Evolutionary conservation across 2,113 vertebrate species (phyloP).

Genomic region (Vulpes ferrilata): DNA sequence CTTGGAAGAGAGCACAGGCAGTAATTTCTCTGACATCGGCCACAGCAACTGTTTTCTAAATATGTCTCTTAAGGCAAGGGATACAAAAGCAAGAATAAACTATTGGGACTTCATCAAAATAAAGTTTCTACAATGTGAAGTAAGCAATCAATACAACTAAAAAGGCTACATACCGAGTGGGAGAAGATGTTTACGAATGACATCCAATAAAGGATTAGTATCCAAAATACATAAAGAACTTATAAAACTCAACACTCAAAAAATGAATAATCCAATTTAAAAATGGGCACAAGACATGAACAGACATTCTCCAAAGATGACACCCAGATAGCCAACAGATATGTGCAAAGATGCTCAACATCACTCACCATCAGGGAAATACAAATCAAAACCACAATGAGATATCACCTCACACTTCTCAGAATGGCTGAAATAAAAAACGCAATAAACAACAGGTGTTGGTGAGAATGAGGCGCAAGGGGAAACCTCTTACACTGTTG

Average conservation of each 20-base stretch:
- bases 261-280: background rate
- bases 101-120: background rate
- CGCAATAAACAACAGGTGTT: background rate
- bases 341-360: background rate
- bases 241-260: background rate
- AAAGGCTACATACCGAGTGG: background rate
- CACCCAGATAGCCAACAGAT: background rate
- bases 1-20: background rate
- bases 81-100: background rate
- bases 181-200: background rate
- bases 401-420: background rate
- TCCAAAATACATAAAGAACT: background rate
- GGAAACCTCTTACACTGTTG: too few species aligned
- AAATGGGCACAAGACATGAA: background rate
- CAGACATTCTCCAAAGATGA: background rate
- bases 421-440: background rate
- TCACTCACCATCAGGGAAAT: background rate
- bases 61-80: background rate
- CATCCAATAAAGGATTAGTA: background rate
- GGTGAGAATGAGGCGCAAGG: background rate
- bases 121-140: background rate
- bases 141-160: background rate
- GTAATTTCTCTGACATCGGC: background rate
- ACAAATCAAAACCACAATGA: background rate
- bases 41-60: background rate